Evolutionary conservation across 2,888 invertebrate genomes (phyloP).

Genomic region (Stenodera caucasica): DNA sequence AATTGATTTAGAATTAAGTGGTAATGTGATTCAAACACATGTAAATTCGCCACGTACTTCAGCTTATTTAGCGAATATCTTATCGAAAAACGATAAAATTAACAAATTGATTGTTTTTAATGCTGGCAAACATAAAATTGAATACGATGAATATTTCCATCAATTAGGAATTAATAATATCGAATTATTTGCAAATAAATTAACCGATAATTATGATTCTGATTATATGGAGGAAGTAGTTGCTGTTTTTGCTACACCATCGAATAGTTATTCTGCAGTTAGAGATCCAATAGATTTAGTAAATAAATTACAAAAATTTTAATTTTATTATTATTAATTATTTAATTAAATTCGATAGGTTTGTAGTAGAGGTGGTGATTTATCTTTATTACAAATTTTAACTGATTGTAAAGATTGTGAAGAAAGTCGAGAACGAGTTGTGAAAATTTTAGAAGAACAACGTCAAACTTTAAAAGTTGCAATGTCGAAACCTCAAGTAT

Average conservation of each 20-base stretch:
- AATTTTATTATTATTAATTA: slow-evolving; percentile 2
- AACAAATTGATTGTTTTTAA: slow-evolving; percentile 66
- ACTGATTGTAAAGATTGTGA: slow-evolving; percentile 70
- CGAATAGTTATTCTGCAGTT: slow-evolving; percentile 80
- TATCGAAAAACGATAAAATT: slow-evolving; percentile 62
- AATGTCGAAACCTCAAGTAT: slow-evolving; percentile 76
- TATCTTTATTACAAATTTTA: slow-evolving; percentile 72
- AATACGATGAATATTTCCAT: slow-evolving; percentile 70
- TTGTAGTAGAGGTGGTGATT: slow-evolving; percentile 77
- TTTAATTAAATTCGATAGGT: slow-evolving; percentile 48
- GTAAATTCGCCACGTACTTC: slow-evolving; percentile 77
- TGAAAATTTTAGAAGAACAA: slow-evolving; percentile 73
- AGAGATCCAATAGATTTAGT: slow-evolving; percentile 77
- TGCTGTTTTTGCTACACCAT: slow-evolving; percentile 73
- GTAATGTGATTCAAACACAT: slow-evolving; percentile 78
- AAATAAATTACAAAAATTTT: slow-evolving; percentile 21
- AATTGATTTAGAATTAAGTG: slow-evolving; percentile 66
- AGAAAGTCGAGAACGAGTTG: slow-evolving; percentile 64
- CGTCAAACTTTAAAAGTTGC: slow-evolving; percentile 71
- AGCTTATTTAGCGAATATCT: slow-evolving; percentile 73
- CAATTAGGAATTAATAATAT: slow-evolving; percentile 68
- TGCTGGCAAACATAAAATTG: slow-evolving; percentile 61
- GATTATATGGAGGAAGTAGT: slow-evolving; percentile 64
- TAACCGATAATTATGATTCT: slow-evolving; percentile 59
- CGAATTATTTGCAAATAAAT: slow-evolving; percentile 57